Conservation (phyloP, 2,797 vertebrate species). For the Sarcoramphus papa region DNA sequence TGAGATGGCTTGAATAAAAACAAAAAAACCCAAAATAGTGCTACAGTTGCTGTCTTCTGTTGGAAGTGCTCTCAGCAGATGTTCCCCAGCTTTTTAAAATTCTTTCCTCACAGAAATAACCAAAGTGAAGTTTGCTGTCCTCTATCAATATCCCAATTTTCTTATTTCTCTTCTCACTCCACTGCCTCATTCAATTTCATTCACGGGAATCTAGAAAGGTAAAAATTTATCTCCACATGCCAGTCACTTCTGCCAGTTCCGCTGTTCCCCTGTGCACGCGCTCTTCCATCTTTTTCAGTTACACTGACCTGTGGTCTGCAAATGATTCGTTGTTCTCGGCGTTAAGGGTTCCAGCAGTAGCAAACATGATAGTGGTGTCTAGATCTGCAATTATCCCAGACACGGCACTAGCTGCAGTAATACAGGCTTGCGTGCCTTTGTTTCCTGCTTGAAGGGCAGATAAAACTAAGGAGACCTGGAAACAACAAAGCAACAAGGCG, state of each 20-base stretch:
- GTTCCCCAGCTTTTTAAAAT: neutral
- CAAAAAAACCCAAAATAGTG: neutral
- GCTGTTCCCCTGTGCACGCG: fast-evolving
- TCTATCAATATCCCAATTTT: neutral
- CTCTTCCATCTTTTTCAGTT: neutral
- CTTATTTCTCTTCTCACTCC: neutral
- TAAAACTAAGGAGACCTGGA: slow-evolving; percentile 92
- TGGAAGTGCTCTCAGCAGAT: neutral
- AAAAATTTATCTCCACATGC: neutral
- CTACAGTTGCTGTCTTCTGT: neutral
- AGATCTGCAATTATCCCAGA: slow-evolving; percentile 97
- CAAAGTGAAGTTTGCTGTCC: neutral
- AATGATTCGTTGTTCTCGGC: slow-evolving; percentile 96
- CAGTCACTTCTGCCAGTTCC: neutral
- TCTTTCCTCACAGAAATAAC: neutral
- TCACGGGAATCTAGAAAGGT: neutral
- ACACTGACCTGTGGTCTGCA: slow-evolving; percentile 91
- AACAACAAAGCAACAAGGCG: neutral
- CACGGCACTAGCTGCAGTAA: slow-evolving; percentile 93
- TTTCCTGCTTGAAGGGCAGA: slow-evolving; percentile 97
- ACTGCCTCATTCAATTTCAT: neutral
- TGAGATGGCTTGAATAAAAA: neutral
- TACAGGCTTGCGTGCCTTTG: slow-evolving; percentile 97
- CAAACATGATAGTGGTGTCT: slow-evolving; percentile 99
- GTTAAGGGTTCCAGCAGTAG: slow-evolving; percentile 93